Conservation (phyloP, 2,113 vertebrate species). For the Numenius arquata region DNA sequence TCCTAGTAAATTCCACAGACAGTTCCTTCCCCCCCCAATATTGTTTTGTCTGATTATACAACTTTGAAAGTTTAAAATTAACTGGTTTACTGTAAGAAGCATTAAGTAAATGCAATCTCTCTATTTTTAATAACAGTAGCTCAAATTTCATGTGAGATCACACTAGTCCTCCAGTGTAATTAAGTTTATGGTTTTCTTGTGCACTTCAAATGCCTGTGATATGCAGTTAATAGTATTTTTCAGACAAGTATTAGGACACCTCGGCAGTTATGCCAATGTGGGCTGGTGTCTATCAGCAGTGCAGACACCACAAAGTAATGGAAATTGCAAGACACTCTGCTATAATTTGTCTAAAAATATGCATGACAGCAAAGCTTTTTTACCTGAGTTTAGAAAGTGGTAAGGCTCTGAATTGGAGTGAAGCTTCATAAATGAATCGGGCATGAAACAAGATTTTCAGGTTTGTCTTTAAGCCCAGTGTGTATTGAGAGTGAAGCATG, state of each 20-base stretch:
- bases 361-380: constrained; percentile 41
- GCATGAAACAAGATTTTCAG: constrained; percentile 2
- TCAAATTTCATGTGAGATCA: constrained; percentile 73
- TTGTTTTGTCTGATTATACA: constrained; percentile 58
- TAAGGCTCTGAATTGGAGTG: constrained; percentile 36
- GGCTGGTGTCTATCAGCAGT: constrained; percentile 53
- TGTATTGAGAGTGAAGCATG: not conserved
- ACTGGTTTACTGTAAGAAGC: constrained; percentile 65
- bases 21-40: not conserved
- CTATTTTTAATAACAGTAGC: constrained; percentile 72
- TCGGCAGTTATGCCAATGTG: not conserved
- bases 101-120: constrained; percentile 70
- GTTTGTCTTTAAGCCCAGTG: not conserved
- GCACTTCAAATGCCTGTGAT: constrained; percentile 53
- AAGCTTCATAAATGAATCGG: constrained; percentile 29
- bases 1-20: constrained; percentile 21
- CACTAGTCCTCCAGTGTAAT: constrained; percentile 64
- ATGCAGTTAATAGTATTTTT: constrained; percentile 65
- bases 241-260: constrained; percentile 51
- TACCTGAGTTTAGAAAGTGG: constrained; percentile 43
- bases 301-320: constrained; percentile 54
- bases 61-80: constrained; percentile 62
- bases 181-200: constrained; percentile 72
- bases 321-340: constrained; percentile 51
- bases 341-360: constrained; percentile 65